These are phyloP conservation scores for Himantopus leucocephalus DNA, from an alignment of 2,113 vertebrate species.

Conservation along the genomic window DNA sequence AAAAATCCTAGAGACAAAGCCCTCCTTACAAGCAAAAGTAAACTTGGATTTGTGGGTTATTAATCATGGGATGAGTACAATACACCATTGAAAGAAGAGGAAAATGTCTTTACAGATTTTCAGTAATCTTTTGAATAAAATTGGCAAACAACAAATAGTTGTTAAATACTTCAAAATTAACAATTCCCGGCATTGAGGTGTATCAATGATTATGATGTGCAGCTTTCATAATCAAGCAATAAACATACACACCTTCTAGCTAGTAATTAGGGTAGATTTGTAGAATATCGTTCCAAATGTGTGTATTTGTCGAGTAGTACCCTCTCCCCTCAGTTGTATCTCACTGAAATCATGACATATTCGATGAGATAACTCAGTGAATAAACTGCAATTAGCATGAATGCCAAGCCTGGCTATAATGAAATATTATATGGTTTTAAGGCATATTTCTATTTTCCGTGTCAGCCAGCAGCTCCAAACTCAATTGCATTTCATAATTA, in stretches of 20 bases:
- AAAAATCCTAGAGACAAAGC: not conserved
- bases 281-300: not conserved
- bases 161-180: not conserved
- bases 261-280: not conserved
- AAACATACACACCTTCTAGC: not conserved
- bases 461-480: not conserved
- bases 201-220: not conserved
- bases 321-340: not conserved
- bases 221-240: not conserved
- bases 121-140: conserved; percentile 5
- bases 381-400: not conserved
- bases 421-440: not conserved
- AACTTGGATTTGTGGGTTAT: not conserved
- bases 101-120: not conserved
- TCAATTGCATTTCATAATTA: conserved; percentile 1
- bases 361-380: not conserved
- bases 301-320: not conserved
- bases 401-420: not conserved
- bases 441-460: not conserved
- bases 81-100: not conserved
- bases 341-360: not conserved
- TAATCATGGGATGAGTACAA: not conserved
- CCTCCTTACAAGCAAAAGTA: not conserved
- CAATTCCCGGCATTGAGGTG: not conserved
- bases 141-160: not conserved